phyloP scores from a whole-genome alignment of 2,888 invertebrate species.

The Lithophane socia region DNA sequence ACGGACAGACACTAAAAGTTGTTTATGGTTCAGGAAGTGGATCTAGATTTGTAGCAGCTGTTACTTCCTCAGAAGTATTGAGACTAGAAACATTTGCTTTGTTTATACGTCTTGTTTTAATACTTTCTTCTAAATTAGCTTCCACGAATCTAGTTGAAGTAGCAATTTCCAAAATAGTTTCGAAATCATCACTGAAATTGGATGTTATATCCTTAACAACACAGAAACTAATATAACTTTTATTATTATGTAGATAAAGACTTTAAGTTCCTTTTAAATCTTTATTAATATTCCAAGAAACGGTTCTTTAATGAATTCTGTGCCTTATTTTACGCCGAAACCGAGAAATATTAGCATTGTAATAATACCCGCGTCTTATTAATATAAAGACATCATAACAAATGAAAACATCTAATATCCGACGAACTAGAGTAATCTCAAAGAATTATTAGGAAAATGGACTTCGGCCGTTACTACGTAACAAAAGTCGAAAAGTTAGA shows the following conservation, averaged over 20 bases:
- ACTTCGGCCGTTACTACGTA: slow-evolving; percentile 25
- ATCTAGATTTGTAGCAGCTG: slow-evolving; percentile 58
- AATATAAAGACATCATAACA: slow-evolving; percentile 29
- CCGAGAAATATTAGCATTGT: slow-evolving; percentile 6
- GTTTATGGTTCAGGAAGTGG: slow-evolving; percentile 44
- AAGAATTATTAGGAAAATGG: slow-evolving; percentile 56
- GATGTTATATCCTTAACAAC: background rate
- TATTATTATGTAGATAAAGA: background rate
- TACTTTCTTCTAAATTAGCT: slow-evolving; percentile 10
- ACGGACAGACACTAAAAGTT: slow-evolving; percentile 29
- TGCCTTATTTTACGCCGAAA: background rate
- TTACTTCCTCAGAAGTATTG: slow-evolving; percentile 40
- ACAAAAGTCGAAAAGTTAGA: slow-evolving; percentile 51
- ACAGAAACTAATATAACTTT: background rate
- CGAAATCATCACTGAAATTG: background rate
- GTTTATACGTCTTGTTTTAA: background rate
- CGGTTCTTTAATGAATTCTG: background rate
- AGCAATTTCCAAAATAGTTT: background rate
- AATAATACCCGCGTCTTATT: slow-evolving; percentile 12
- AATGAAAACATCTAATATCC: slow-evolving; percentile 42
- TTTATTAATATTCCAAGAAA: background rate
- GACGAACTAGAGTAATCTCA: slow-evolving; percentile 44
- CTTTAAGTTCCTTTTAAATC: slow-evolving; percentile 1
- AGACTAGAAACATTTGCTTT: slow-evolving; percentile 26
- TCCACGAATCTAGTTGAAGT: background rate